Base-by-base conservation (phyloP, 2,113 vertebrate genomes). In the Oreochromis aureus region DNA sequence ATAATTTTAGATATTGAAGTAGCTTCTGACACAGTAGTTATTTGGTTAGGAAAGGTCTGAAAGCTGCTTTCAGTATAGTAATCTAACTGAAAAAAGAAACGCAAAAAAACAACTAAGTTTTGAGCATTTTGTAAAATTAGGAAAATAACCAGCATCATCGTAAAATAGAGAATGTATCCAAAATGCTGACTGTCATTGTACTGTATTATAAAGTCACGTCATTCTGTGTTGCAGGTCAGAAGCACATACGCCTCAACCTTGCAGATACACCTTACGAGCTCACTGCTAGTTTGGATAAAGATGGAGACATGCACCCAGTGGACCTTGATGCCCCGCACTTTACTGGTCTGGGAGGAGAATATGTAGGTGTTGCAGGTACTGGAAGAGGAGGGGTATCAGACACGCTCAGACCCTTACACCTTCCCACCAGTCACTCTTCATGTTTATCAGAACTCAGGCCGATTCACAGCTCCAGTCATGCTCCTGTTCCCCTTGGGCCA, bases 211-310 rank as follows among this genome's bases (percentile, higher is more conserved):
- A 83, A 34, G 84, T 41, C 34, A 3, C 56, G 7, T 87, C 32
- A 92, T 22, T 80, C 39, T 63, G 46, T 90, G 48, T 90, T 92
- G 27, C 94, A 99, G 98, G 98, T 54, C 97, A 99, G 90, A 99
- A 99, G 96, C 98, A 98, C 96, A 98, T 99, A 95, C 97, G 97
- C 13, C 97, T 99, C 90, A 96, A 96, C 86, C 95, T 98, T 84
- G 97, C 97, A 1, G 98, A 99, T 86, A 96, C 97, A 83, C 97
- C 98, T 80, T 99, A 98, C 69, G 98, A 99, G 82, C 96, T 98
- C 56, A 97, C 95, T 87, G 88, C 97, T 7, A 95, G 95, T 86
- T 97, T 98, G 54, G 97, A 98, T 85, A 99, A 99, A 95, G 98
- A 98, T 2, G 96, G 97, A 85, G 98, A 94, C 96, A 89, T 96